Evolutionary conservation across 2,113 vertebrate species (phyloP).

Genomic region (Tyrannus savana): DNA sequence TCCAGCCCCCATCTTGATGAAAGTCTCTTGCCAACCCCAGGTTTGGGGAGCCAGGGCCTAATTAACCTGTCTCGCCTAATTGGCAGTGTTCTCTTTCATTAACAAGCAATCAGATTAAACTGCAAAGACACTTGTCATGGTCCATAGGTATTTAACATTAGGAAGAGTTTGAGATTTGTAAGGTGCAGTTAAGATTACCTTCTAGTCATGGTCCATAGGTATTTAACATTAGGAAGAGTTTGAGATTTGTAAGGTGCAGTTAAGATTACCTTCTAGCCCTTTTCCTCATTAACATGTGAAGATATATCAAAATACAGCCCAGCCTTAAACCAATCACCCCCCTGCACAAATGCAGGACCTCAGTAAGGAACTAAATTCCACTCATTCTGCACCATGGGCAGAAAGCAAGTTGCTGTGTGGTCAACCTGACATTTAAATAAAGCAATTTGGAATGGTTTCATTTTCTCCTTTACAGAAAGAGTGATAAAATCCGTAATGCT

Average conservation of each 20-base stretch:
- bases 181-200: not conserved
- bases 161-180: not conserved
- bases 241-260: not conserved
- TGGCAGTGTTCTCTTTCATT: not conserved
- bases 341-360: not conserved
- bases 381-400: not conserved
- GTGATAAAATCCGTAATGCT: not conserved
- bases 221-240: not conserved
- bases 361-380: not conserved
- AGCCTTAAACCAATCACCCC: not conserved
- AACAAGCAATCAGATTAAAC: not conserved
- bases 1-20: not conserved
- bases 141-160: not conserved
- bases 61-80: not conserved
- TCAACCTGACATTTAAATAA: conserved; percentile 28
- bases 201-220: not conserved
- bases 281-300: not conserved
- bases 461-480: not conserved
- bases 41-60: not conserved
- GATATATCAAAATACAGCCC: not conserved
- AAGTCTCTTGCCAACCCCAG: not conserved
- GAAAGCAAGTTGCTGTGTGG: not conserved
- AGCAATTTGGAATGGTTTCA: not conserved
- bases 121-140: not conserved
- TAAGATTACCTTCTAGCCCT: not conserved